Evolutionary conservation across 2,113 vertebrate species (phyloP).

Genomic region (Phainopepla nitens): DNA sequence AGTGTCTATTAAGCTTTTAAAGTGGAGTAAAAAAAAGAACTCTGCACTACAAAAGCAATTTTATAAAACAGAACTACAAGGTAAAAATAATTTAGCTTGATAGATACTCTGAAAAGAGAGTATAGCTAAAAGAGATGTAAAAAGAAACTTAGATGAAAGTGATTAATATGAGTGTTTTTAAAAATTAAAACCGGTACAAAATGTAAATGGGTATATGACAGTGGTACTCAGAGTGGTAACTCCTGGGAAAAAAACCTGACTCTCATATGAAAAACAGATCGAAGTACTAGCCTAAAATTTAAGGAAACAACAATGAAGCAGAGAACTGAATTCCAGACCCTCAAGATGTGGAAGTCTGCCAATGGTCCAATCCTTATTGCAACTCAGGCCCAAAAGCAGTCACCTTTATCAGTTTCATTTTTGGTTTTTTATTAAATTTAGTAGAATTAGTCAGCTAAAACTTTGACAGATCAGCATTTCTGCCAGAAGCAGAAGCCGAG

Average conservation of each 20-base stretch:
- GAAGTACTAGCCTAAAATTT: neutral
- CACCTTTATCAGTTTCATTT: neutral
- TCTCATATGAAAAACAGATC: neutral
- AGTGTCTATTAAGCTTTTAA: neutral
- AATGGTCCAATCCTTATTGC: rapidly evolving
- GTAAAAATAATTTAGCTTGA: neutral
- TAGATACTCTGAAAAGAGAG: neutral
- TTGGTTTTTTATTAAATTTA: neutral
- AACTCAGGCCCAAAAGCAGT: neutral
- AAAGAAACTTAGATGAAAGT: neutral
- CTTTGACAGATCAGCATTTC: neutral
- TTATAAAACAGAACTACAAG: neutral
- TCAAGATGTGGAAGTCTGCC: rapidly evolving
- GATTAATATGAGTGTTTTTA: neutral
- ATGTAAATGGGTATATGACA: neutral
- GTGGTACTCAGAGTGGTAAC: neutral
- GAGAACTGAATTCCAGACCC: neutral
- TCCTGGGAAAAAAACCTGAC: neutral
- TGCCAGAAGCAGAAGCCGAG: neutral
- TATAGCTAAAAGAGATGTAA: neutral
- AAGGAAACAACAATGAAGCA: neutral
- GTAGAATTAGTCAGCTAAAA: neutral
- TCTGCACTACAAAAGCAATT: neutral
- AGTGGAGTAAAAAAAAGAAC: neutral
- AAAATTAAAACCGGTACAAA: neutral